Base-by-base conservation (phyloP, 2,113 vertebrate genomes). In the Upupa epops region DNA sequence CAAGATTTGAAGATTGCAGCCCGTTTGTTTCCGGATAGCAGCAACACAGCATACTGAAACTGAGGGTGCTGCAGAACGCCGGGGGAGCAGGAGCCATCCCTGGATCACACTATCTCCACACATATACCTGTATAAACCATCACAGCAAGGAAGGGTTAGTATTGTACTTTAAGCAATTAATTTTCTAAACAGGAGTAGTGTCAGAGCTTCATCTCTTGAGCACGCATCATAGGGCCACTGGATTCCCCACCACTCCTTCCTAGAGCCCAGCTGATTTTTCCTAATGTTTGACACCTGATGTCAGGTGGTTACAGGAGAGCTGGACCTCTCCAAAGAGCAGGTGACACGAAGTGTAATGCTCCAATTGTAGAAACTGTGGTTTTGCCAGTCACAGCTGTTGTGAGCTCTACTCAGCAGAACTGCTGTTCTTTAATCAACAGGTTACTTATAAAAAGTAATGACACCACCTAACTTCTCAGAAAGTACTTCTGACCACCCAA, bases 111-210 rank as follows among this genome's bases (percentile, higher is more conserved):
- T 36, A 8, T 58, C 9, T 55, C 78, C 5, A 70, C 31, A 34
- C 1, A 70, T 6, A 78, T 75, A 65, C n/a, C 31, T 70, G 29
- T 42, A 54, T 24, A 60, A 76, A 54, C 64, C 36, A 20, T 70
- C 16, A 59, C 0, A 12, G 2, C 5, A 16, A 29, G 7, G 13
- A 75, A 76, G 42, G 36, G 4, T 61, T 72, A 29, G 17, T 82
- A 48, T 64, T 83, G 12, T 2, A 4, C 19, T 36, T 77, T 1
- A 0, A 71, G 11, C 6, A 64, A 48, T 16, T 51, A 0, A 24
- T 65, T 83, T 88, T 58, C 48, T 73, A 2, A 46, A 76, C 49
- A n/a, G n/a, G n/a, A n/a, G n/a, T n/a, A n/a, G n/a, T n/a, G n/a
- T n/a, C n/a, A n/a, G n/a, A n/a, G n/a, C n/a, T n/a, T n/a, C 36